Percentiles rank a stretch among this genome's conserved stretches.
Evolutionary conservation across 2,113 vertebrate genomes (phyloP).

Genomic region (Emydura subglobosa): DNA sequence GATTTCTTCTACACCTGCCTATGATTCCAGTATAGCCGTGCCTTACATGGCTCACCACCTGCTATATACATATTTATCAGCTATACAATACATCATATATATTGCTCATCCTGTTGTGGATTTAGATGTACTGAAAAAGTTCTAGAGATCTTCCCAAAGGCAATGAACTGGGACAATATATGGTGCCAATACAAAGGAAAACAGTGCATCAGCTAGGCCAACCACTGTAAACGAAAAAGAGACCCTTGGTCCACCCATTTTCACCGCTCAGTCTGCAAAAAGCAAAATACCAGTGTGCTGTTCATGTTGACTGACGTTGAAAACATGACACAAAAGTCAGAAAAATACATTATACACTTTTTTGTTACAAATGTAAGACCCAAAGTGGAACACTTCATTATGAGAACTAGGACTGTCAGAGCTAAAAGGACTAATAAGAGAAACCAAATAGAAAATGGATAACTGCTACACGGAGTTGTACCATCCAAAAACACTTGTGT

Average conservation of each 20-base stretch:
- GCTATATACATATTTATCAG: rapidly evolving
- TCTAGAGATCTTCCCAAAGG: not conserved
- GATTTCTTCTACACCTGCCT: too few species aligned
- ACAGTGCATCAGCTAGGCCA: not conserved
- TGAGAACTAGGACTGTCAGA: not conserved
- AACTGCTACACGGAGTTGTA: too few species aligned
- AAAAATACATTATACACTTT: too few species aligned
- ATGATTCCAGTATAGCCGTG: too few species aligned
- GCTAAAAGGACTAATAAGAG: too few species aligned
- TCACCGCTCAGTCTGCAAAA: not conserved
- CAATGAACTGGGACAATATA: not conserved
- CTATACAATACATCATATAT: not conserved
- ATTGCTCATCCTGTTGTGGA: not conserved
- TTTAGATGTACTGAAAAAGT: rapidly evolving
- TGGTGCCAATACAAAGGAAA: not conserved
- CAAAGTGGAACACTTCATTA: not conserved
- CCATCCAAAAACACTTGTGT: too few species aligned
- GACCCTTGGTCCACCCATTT: not conserved
- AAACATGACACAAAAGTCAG: too few species aligned
- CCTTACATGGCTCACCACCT: not conserved
- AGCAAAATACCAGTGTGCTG: not conserved
- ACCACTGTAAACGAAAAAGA: not conserved
- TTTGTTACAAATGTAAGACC: too few species aligned
- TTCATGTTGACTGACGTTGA: too few species aligned
- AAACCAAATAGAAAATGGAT: too few species aligned